phyloP scores from a whole-genome alignment of 1,140 invertebrate species.

The Marisa cornuarietis region DNA sequence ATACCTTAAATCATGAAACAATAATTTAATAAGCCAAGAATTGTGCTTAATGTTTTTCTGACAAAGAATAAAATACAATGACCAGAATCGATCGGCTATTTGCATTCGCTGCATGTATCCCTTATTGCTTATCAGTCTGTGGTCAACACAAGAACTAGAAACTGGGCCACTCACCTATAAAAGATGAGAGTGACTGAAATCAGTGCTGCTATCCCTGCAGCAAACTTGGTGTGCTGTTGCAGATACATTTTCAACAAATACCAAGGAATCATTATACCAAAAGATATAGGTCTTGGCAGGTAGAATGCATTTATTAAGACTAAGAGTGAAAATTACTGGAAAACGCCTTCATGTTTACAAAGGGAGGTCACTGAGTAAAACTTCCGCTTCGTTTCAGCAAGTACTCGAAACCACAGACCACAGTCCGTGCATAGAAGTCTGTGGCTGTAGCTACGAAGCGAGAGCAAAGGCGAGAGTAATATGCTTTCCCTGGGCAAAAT shows the following conservation, averaged over 20 bases:
- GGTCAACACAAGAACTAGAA: constrained; percentile 2
- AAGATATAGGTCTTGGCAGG: neutral
- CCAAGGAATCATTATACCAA: constrained; percentile 49
- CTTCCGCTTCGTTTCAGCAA: too few relatives aligned
- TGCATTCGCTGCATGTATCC: neutral
- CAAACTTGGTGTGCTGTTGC: constrained; percentile 52
- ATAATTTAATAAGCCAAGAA: too few relatives aligned
- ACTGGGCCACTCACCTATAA: constrained; percentile 37
- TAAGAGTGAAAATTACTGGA: too few relatives aligned
- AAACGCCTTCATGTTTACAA: too few relatives aligned
- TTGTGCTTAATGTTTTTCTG: too few relatives aligned
- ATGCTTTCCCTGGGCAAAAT: too few relatives aligned
- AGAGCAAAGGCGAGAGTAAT: too few relatives aligned
- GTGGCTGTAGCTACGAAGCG: too few relatives aligned
- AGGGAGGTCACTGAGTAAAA: neutral
- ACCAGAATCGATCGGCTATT: neutral
- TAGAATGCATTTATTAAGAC: too few relatives aligned
- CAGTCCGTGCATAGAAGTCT: too few relatives aligned
- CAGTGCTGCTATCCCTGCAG: constrained; percentile 32
- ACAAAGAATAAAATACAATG: neutral
- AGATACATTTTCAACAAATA: constrained; percentile 51
- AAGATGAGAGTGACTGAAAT: constrained; percentile 42
- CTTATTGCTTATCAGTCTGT: neutral
- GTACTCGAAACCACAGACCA: too few relatives aligned
- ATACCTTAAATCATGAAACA: too few relatives aligned